phyloP scores from a whole-genome alignment of 2,888 invertebrate genomes.

The Coenonympha arcania region DNA sequence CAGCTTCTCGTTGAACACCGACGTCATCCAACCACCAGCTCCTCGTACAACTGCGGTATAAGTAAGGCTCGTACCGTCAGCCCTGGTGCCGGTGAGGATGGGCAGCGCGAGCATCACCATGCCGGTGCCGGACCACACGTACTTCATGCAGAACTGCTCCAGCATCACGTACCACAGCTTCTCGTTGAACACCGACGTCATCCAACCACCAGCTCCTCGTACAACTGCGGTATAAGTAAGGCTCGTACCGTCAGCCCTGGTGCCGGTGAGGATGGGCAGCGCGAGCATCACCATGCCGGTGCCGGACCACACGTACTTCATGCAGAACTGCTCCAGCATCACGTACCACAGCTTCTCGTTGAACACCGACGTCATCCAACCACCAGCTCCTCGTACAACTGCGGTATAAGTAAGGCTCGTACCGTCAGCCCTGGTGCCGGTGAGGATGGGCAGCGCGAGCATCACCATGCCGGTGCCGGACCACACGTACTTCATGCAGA shows the following conservation, averaged over 20 bases:
- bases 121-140: conserved; percentile 97
- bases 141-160: conserved; percentile 99
- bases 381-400: conserved; percentile 85
- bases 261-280: conserved; percentile 84
- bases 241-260: too few species aligned
- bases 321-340: conserved; percentile 98
- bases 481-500: conserved; percentile 99
- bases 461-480: conserved; percentile 96
- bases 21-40: conserved; percentile 89
- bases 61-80: too few species aligned
- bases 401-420: too few species aligned
- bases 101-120: conserved; percentile 95
- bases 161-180: conserved; percentile 98
- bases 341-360: conserved; percentile 96
- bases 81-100: conserved; percentile 78
- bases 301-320: conserved; percentile 99
- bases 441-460: conserved; percentile 91
- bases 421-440: too few species aligned
- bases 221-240: too few species aligned
- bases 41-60: too few species aligned
- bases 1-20: conserved; percentile 90
- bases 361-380: conserved; percentile 91
- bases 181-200: conserved; percentile 90
- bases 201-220: conserved; percentile 87
- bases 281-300: conserved; percentile 96